Evolutionary conservation across 2,113 vertebrate genomes (phyloP).

Genomic region (Scopus umbretta): DNA sequence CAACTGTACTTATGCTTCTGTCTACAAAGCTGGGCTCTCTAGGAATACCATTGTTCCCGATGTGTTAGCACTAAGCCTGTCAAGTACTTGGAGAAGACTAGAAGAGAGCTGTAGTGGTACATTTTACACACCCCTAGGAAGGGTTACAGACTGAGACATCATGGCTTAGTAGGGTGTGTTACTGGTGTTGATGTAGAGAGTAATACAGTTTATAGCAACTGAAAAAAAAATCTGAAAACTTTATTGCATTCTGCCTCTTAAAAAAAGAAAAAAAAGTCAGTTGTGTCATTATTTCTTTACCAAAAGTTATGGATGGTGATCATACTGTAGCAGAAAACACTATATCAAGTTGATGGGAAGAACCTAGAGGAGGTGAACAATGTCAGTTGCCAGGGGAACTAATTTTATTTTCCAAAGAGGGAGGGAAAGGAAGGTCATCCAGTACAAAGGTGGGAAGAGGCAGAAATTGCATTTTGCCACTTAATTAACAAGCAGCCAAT

Average conservation of each 20-base stretch:
- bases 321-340: background rate
- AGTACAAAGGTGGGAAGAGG: background rate
- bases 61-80: background rate
- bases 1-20: background rate
- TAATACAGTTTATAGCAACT: background rate
- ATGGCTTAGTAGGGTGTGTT: background rate
- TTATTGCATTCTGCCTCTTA: background rate
- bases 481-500: constrained; percentile 29
- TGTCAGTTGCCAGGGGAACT: constrained; percentile 8
- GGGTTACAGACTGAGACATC: background rate
- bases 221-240: background rate
- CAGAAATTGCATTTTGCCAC: constrained; percentile 6
- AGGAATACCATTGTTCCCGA: background rate
- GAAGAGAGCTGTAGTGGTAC: background rate
- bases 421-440: background rate
- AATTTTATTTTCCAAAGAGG: constrained; percentile 22
- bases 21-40: background rate
- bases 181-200: background rate
- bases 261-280: background rate
- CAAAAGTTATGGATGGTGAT: background rate
- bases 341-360: constrained; percentile 7
- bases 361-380: background rate
- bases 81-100: background rate
- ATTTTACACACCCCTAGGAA: background rate
- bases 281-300: background rate